Base-by-base conservation (phyloP, 2,113 vertebrate species). In the Menidia beryllina region DNA sequence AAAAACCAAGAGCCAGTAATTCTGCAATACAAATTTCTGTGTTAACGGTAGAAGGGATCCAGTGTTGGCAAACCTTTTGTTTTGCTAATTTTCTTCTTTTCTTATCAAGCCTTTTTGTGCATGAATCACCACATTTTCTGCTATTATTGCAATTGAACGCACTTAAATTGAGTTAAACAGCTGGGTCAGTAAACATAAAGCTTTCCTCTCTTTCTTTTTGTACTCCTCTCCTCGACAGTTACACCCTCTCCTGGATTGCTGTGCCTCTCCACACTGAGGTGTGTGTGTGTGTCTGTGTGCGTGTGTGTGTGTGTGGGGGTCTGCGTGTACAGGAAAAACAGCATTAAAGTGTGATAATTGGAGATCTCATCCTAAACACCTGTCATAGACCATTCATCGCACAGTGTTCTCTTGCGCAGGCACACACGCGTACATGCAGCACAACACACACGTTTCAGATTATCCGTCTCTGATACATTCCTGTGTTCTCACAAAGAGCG, bases 291-390 rank as follows among this genome's bases (percentile, higher is more conserved):
- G 94, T 95, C 92, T 93, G 93, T 92, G 93, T 91, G 94, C 95
- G 95, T 90, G 94, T 95, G 60, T 84, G 76, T 91, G 30, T 5
- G 30, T 34, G 30, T 34, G 89, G 93, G 92, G 93, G 93, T 92
- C 93, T 91, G 94, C 95, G 95, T 90, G 94, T 95, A 96, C 94
- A 94, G 92, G 91, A 92, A 94, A 76, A 84, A 94, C 94, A 94
- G 94, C 94, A 93, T 94, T 89, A 92, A 87, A 87, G 92, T 93
- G 95, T 88, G 95, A 95, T 94, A 94, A 96, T 95, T 96, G 92
- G 91, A 90, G 79, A 87, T 86, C 79, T 80, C 83, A 76, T 81
- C 82, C 71, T 66, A 48, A 74, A 61, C 77, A 88, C 69, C 82
- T 91, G 87, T 81, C 84, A 64, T 43, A 64, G 47, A 75, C 63